These are phyloP conservation scores for Lagenorhynchus albirostris DNA, from an alignment of 2,113 vertebrate genomes.

Conservation along the genomic window DNA sequence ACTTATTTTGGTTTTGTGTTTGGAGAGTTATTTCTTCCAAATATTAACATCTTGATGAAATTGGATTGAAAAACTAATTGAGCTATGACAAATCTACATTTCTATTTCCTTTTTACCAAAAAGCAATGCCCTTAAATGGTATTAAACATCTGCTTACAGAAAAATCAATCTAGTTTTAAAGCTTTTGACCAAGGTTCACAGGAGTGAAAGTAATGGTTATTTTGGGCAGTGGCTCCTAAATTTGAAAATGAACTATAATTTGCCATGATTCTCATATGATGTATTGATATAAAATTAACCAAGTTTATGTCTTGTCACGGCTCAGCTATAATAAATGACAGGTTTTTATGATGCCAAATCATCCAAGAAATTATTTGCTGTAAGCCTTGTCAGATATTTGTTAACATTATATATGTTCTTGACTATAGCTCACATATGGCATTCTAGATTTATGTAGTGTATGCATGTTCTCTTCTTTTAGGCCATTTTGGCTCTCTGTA, in stretches of 20 bases:
- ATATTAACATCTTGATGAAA: not conserved
- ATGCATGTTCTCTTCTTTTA: conserved; percentile 73
- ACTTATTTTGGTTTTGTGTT: not conserved
- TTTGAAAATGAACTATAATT: conserved; percentile 47
- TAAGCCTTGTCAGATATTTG: conserved; percentile 76
- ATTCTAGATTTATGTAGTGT: conserved; percentile 56
- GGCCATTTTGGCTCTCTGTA: conserved; percentile 74
- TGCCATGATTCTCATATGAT: conserved; percentile 50
- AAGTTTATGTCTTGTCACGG: conserved; percentile 69
- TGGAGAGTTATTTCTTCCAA: not conserved
- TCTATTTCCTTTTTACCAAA: not conserved
- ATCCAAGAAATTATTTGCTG: conserved; percentile 78
- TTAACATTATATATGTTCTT: conserved; percentile 20
- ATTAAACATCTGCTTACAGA: not conserved
- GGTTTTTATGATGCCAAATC: conserved; percentile 69
- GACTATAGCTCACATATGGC: conserved; percentile 34
- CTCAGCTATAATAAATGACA: conserved; percentile 69
- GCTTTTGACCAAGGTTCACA: not conserved
- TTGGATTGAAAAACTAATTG: not conserved
- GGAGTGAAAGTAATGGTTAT: conserved; percentile 42
- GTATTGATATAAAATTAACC: conserved; percentile 75
- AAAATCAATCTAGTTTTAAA: not conserved
- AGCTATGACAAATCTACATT: not conserved
- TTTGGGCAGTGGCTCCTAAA: conserved; percentile 38
- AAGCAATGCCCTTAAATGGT: not conserved